A percentile compares a stretch with the other conserved stretches of the same genome.
phyloP scores from a whole-genome alignment of 2,888 invertebrate genomes.

The Leptopterna dolabrata region DNA sequence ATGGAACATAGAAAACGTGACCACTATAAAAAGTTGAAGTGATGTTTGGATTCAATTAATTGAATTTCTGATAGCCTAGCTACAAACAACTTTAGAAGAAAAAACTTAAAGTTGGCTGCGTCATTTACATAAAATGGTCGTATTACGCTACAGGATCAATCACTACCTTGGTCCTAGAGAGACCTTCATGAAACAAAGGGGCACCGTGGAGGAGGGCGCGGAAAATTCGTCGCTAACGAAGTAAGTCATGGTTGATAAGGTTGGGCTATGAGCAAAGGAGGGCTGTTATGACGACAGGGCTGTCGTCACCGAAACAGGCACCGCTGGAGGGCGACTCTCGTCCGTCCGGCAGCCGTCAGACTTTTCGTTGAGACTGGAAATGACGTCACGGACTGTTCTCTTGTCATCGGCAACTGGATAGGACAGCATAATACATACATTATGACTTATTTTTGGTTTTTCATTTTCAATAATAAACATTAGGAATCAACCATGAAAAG shows the following conservation, averaged over 20 bases:
- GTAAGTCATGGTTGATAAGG: not conserved
- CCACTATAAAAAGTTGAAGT: not conserved
- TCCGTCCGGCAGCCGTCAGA: constrained; percentile 20
- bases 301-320: not conserved
- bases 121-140: not conserved
- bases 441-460: no score
- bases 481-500: no score
- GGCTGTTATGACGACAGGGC: constrained; percentile 25
- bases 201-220: not conserved
- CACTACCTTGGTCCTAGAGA: not conserved
- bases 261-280: not conserved
- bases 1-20: not conserved
- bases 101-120: not conserved
- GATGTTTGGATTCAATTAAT: not conserved
- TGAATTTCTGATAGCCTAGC: not conserved
- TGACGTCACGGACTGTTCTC: constrained; percentile 28
- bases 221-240: not conserved
- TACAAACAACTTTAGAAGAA: not conserved
- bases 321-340: not conserved
- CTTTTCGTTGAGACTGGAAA: constrained; percentile 31
- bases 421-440: not conserved
- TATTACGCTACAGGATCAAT: not conserved
- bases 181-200: not conserved
- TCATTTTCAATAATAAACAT: no score
- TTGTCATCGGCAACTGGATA: not conserved